phyloP scores from a whole-genome alignment of 2,888 invertebrate species.

The Hydriomena furcata region DNA sequence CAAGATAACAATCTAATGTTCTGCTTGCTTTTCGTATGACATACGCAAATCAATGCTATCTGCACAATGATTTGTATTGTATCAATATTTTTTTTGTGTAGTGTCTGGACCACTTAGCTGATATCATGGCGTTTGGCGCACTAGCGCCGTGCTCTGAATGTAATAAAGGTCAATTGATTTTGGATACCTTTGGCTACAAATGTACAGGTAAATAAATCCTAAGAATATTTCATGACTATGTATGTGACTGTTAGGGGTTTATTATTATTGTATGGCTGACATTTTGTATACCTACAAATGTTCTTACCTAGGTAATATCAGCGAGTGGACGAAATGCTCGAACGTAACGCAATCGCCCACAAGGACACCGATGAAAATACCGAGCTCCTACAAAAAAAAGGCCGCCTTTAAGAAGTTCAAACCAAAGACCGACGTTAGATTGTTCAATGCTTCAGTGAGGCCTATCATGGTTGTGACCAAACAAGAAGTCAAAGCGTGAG shows the following conservation, averaged over 20 bases:
- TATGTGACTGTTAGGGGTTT: too few relatives aligned
- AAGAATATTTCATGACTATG: too few relatives aligned
- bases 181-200: conserved; percentile 90
- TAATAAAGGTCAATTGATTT: conserved; percentile 87
- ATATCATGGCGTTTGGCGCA: conserved; percentile 95
- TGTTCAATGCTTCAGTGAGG: conserved; percentile 74
- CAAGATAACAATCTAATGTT: too few relatives aligned
- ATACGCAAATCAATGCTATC: too few relatives aligned
- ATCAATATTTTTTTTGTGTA: conserved; percentile 69
- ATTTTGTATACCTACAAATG: background rate
- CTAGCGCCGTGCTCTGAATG: conserved; percentile 91
- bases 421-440: conserved; percentile 80
- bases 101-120: conserved; percentile 90
- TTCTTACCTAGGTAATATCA: conserved; percentile 79
- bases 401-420: conserved; percentile 85
- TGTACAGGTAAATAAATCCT: conserved; percentile 86
- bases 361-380: conserved; percentile 87
- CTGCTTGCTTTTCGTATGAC: too few relatives aligned
- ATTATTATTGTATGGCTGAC: background rate
- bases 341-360: conserved; percentile 88
- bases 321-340: conserved; percentile 96
- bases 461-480: conserved; percentile 64
- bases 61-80: too few relatives aligned
- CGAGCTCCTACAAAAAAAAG: conserved; percentile 82
- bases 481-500: conserved; percentile 61